Evolutionary conservation across 2,888 invertebrate species (phyloP), one percentile per base, ranked within the genome.

Genomic region (Aquatica leii): DNA sequence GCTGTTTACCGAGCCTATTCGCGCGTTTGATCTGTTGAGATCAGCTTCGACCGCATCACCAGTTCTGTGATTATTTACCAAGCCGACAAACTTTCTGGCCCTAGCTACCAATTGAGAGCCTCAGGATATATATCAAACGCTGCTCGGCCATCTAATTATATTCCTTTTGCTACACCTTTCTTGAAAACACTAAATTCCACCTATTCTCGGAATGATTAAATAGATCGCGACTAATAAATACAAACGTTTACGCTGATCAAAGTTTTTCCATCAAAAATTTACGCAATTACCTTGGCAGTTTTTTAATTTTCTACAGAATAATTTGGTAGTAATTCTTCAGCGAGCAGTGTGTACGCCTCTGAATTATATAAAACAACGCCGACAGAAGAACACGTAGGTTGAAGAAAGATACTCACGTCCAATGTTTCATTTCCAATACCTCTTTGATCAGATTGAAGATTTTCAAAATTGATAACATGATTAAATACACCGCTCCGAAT

Each of bases 1-100:
- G 81, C 80, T 80, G 80, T 80, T 81, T 80, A 80, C 80, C 73
- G 76, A 80, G 78, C 75, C 79, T 79, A 79, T 81, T 80, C 80
- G 79, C 80, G 80, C 80, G 79, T 80, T 80, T 80, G 80, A 80
- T 80, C 80, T 80, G 78, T 77, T 75, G 74, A 76, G 77, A 77
- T 77, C 77, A 75, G 76, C 75, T 75, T 73, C 72, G 72, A 76
- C 76, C 77, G 78, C 76, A 74, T 74, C 74, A 70, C 72, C 77
- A 76, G 78, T 78, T 78, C 80, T 80, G 80, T 80, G 80, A 80
- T 80, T 80, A 80, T 78, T 78, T 76, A 77, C 77, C 70, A 71
- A 75, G 78, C 79, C 78, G 78, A 76, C 78, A 77, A 76, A 77
- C 76, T 75, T 75, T 74, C 76, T 75, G 77, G 77, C 74, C 77